These are phyloP conservation scores for Arnoldichthys spilopterus DNA, from an alignment of 2,797 vertebrate species.

Conservation along the genomic window DNA sequence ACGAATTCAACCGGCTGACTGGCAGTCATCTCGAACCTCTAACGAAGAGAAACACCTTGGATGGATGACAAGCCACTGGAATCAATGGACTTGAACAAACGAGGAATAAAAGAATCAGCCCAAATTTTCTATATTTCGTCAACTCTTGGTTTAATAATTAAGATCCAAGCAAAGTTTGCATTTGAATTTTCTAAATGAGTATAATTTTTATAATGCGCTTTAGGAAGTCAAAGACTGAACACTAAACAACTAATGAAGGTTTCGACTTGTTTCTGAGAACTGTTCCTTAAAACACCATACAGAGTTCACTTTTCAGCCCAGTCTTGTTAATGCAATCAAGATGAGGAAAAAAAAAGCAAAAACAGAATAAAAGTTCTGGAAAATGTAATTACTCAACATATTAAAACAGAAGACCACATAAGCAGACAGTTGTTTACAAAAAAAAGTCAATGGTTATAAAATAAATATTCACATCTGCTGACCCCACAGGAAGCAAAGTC, in stretches of 20 bases:
- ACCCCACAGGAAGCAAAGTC: constrained; percentile 63
- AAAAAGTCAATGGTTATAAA: constrained; percentile 60
- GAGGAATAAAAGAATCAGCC: neutral
- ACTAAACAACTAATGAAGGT: constrained; percentile 69
- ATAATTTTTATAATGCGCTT: constrained; percentile 78
- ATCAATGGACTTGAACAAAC: constrained; percentile 4
- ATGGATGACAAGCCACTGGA: constrained; percentile 55
- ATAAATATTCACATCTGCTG: constrained; percentile 75
- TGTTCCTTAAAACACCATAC: constrained; percentile 14
- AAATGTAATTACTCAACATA: constrained; percentile 35
- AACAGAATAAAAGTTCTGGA: constrained; percentile 26
- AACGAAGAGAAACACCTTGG: constrained; percentile 71
- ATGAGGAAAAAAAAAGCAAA: constrained; percentile 24
- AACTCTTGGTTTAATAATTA: constrained; percentile 12
- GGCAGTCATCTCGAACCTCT: constrained; percentile 83
- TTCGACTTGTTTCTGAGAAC: constrained; percentile 48
- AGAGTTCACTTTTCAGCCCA: constrained; percentile 24
- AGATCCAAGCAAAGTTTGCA: constrained; percentile 49
- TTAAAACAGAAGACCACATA: constrained; percentile 21
- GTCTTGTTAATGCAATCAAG: constrained; percentile 50
- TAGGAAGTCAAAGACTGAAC: constrained; percentile 71
- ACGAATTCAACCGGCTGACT: constrained; percentile 78
- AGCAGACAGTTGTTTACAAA: constrained; percentile 34
- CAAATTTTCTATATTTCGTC: neutral
- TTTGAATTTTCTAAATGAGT: constrained; percentile 64